Percentiles rank a stretch among this genome's conserved stretches.
phyloP scores from a whole-genome alignment of 2,888 invertebrate species.

The Autographa gamma region DNA sequence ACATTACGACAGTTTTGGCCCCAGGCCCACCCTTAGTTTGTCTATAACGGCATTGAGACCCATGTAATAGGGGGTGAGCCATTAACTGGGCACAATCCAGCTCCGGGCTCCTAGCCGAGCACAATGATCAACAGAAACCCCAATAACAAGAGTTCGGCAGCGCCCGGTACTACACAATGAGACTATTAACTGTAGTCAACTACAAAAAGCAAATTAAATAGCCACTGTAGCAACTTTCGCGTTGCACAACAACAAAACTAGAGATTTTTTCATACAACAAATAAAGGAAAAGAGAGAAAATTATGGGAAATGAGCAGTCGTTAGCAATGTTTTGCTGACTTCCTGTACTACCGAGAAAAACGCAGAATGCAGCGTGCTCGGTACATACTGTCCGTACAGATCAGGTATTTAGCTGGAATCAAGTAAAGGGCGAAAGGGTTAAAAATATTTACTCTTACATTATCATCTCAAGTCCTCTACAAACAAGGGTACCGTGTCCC shows the following conservation, averaged over 20 bases:
- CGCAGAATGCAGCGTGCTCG: slow-evolving; percentile 20
- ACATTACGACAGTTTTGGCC: slow-evolving; percentile 6
- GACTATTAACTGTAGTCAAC: slow-evolving; percentile 4
- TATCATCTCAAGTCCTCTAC: slow-evolving; percentile 73
- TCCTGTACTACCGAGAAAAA: slow-evolving; percentile 30
- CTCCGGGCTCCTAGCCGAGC: neutral
- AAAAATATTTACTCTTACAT: slow-evolving; percentile 74
- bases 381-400: slow-evolving; percentile 36
- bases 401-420: slow-evolving; percentile 54
- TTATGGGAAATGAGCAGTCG: slow-evolving; percentile 32
- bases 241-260: slow-evolving; percentile 24
- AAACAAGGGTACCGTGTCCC: slow-evolving; percentile 72
- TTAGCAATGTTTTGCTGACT: slow-evolving; percentile 46
- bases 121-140: slow-evolving; percentile 1
- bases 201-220: slow-evolving; percentile 26
- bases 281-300: slow-evolving; percentile 36
- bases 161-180: neutral
- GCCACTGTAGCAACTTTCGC: slow-evolving; percentile 20
- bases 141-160: slow-evolving; percentile 2
- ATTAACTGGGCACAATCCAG: neutral
- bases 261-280: slow-evolving; percentile 27
- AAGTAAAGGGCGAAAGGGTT: slow-evolving; percentile 62
- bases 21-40: slow-evolving; percentile 1
- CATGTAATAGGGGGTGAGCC: slow-evolving; percentile 7
- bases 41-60: slow-evolving; percentile 6